Percentiles rank a stretch among this genome's conserved stretches.
These are phyloP conservation scores for Poecilia latipinna DNA, from an alignment of 2,113 vertebrate genomes.

Conservation along the genomic window DNA sequence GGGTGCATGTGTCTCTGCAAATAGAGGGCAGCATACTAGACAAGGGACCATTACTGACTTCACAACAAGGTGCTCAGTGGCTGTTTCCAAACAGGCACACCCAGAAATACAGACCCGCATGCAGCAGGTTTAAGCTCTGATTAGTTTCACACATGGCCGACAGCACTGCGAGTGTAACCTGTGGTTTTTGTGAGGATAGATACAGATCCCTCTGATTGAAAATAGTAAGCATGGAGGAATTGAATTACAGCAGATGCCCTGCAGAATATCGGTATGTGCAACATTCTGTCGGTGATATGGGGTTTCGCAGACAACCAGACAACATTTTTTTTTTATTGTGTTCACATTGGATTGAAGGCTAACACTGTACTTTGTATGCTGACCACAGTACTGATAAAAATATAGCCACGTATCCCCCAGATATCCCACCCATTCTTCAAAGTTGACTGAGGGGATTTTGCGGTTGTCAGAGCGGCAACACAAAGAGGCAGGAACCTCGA, in stretches of 20 bases:
- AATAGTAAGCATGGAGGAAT: slow-evolving; percentile 31
- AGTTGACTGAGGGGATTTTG: slow-evolving; percentile 17
- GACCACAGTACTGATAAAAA: slow-evolving; percentile 8
- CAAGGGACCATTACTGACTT: slow-evolving; percentile 57
- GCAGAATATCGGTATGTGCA: slow-evolving; percentile 24
- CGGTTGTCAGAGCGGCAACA: not conserved
- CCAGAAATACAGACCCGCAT: not conserved
- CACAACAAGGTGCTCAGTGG: slow-evolving; percentile 58
- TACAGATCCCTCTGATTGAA: slow-evolving; percentile 46
- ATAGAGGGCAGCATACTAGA: slow-evolving; percentile 44
- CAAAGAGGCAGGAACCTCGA: not conserved
- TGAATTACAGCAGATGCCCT: slow-evolving; percentile 18
- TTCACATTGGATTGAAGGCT: slow-evolving; percentile 27
- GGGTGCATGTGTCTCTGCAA: slow-evolving; percentile 34
- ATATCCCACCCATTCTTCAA: slow-evolving; percentile 15
- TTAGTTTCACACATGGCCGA: slow-evolving; percentile 58
- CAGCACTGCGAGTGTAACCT: slow-evolving; percentile 32
- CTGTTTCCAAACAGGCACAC: slow-evolving; percentile 33
- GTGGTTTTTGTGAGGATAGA: slow-evolving; percentile 29
- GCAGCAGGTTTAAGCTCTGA: slow-evolving; percentile 35
- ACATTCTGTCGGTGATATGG: slow-evolving; percentile 1
- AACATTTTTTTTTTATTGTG: slow-evolving; percentile 13
- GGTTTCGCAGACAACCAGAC: slow-evolving; percentile 5
- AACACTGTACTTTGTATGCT: slow-evolving; percentile 12
- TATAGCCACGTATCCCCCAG: not conserved